Base-by-base conservation (phyloP, 2,888 invertebrate species). In the Sarcophaga caerulescens region DNA sequence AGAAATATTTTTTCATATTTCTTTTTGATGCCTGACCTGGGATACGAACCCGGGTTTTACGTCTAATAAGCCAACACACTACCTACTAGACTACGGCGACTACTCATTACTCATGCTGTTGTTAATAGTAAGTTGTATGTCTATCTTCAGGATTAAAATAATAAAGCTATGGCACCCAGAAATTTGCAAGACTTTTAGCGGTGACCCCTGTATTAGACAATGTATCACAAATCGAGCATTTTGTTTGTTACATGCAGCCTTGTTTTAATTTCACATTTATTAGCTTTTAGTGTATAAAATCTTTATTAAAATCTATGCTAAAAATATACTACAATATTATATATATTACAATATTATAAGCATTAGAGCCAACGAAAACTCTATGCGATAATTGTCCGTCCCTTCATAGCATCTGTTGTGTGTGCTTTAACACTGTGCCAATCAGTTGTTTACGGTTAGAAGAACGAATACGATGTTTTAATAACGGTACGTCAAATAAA, bases 371-470 rank as follows among this genome's bases (percentile, higher is more conserved):
- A 52, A 52, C 17, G 17, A 52, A 52, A 52, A 17, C 14, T 14
- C 14, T 52, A 52, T 52, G 52, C 52, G 17, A 52, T 52, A 1
- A 17, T 1, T 35, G 35, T 35, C 35, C 2, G 35, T 35, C 35
- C 8, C 6, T 35, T 47, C 14, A 81, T 60, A 60, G 69, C 59
- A 82, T 70, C 52, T 60, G 52, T 73, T 73, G 25, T 44, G 73
- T 77, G 14, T 59, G 57, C 14, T 17, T 47, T 73, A 23, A 21
- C 57, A 19, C 14, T 71, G 19, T 76, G 44, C 52, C 70, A 87
- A 77, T 88, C 87, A 89, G 89, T 89, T 88, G 87, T 80, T 84
- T 85, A 87, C 85, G 82, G 78, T 81, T 84, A 75, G 81, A 86
- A 85, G 87, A 87, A 81, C 88, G 85, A 76, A 83, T 66, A 71